Conservation (phyloP, 2,888 invertebrate genomes). For the Hypselothyrea guttata region DNA sequence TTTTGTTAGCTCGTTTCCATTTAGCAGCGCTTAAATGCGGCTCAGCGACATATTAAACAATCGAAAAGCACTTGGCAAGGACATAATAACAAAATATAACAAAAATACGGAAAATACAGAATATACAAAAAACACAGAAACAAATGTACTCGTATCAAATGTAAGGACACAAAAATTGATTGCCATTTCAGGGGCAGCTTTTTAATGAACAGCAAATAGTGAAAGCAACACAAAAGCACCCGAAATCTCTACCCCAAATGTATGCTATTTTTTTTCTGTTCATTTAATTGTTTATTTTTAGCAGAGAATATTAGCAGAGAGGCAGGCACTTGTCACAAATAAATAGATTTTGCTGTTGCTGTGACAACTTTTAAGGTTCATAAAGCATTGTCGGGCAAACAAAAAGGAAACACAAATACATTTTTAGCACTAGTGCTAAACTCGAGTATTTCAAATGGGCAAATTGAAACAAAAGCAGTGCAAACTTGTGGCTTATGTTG, state of each 20-base stretch:
- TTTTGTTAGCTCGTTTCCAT: slow-evolving; percentile 47
- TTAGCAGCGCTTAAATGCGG: slow-evolving; percentile 60
- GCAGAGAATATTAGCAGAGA: not conserved
- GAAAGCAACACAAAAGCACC: slow-evolving; percentile 7
- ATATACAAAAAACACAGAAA: slow-evolving; percentile 16
- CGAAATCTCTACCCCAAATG: slow-evolving; percentile 4
- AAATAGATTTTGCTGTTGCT: slow-evolving; percentile 18
- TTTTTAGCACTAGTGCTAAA: too few relatives aligned
- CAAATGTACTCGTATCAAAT: not conserved
- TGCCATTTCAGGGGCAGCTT: slow-evolving; percentile 68
- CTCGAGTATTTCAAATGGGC: too few relatives aligned
- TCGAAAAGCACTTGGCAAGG: slow-evolving; percentile 65
- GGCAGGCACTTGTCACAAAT: slow-evolving; percentile 16
- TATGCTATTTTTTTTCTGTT: not conserved
- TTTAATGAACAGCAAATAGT: slow-evolving; percentile 67
- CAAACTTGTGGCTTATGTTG: too few relatives aligned
- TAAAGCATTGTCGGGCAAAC: too few relatives aligned
- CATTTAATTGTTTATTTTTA: slow-evolving; percentile 44
- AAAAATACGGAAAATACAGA: slow-evolving; percentile 10
- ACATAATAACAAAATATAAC: slow-evolving; percentile 23
- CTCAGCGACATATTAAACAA: slow-evolving; percentile 74
- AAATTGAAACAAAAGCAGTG: too few relatives aligned
- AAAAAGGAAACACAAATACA: too few relatives aligned
- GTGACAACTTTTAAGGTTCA: too few relatives aligned
- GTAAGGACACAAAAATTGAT: slow-evolving; percentile 50